A percentile compares a stretch with the other conserved stretches of the same genome.
phyloP scores from a whole-genome alignment of 2,113 vertebrate genomes.

The Pangasianodon gigas region DNA sequence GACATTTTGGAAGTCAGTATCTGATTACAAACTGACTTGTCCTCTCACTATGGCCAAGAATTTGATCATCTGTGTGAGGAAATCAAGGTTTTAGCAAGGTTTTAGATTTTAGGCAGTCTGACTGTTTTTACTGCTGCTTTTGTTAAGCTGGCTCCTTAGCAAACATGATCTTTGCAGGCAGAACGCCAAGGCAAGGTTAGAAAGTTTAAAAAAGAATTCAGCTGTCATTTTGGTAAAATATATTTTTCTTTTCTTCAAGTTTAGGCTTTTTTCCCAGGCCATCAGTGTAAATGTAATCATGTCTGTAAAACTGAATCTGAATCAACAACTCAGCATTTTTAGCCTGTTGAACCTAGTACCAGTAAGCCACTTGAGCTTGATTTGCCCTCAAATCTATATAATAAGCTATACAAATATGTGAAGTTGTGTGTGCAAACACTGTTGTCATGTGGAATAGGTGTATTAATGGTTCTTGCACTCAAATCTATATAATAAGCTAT shows the following conservation, averaged over 20 bases:
- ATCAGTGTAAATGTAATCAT: too few relatives aligned
- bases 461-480: too few relatives aligned
- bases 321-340: not conserved
- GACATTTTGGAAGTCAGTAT: too few relatives aligned
- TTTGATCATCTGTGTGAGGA: not conserved
- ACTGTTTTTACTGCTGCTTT: not conserved
- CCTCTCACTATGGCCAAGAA: not conserved
- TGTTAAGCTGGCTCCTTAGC: not conserved
- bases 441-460: too few relatives aligned
- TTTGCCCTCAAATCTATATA: not conserved
- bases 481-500: too few relatives aligned
- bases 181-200: not conserved
- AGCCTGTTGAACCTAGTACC: not conserved
- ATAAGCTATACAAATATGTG: too few relatives aligned
- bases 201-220: too few relatives aligned
- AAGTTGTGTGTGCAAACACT: too few relatives aligned
- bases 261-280: too few relatives aligned
- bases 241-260: too few relatives aligned
- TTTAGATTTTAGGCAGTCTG: not conserved
- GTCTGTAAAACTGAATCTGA: too few relatives aligned
- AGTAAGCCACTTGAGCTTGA: not conserved
- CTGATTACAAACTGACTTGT: not conserved
- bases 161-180: not conserved
- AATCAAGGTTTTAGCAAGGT: not conserved
- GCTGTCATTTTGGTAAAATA: too few relatives aligned